phyloP scores from a whole-genome alignment of 2,888 invertebrate species.

The Plemyria rubiginata region DNA sequence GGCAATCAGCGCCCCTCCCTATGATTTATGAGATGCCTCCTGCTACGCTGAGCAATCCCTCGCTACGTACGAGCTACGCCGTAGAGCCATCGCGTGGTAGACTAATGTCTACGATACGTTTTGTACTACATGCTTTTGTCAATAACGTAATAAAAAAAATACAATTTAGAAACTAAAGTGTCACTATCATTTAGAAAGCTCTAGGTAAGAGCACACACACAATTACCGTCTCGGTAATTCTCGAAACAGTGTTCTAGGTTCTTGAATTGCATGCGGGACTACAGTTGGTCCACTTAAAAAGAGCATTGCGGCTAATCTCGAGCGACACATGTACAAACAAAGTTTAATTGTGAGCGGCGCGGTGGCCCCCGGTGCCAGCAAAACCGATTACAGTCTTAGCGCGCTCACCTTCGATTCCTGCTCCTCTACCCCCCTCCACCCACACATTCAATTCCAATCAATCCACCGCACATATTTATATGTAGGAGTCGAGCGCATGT shows the following conservation, averaged over 20 bases:
- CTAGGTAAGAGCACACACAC: constrained; percentile 33
- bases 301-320: constrained; percentile 83
- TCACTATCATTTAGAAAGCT: constrained; percentile 16
- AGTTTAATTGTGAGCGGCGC: constrained; percentile 78
- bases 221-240: too few relatives aligned
- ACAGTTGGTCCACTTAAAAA: constrained; percentile 81
- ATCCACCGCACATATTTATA: constrained; percentile 82
- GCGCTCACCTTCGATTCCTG: constrained; percentile 81
- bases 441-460: constrained; percentile 84
- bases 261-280: constrained; percentile 80
- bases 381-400: constrained; percentile 85
- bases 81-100: constrained; percentile 8
- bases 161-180: constrained; percentile 8
- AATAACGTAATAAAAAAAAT: not conserved
- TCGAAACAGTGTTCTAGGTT: constrained; percentile 69
- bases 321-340: constrained; percentile 84
- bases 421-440: constrained; percentile 52
- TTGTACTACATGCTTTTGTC: not conserved
- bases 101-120: not conserved
- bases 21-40: constrained; percentile 69
- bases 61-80: constrained; percentile 17
- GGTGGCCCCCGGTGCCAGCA: constrained; percentile 61
- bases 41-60: constrained; percentile 10
- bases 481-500: constrained; percentile 74
- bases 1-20: constrained; percentile 77